Percentiles rank a stretch among this genome's conserved stretches.
phyloP scores from a whole-genome alignment of 2,888 invertebrate genomes.

The Apeira syringaria region DNA sequence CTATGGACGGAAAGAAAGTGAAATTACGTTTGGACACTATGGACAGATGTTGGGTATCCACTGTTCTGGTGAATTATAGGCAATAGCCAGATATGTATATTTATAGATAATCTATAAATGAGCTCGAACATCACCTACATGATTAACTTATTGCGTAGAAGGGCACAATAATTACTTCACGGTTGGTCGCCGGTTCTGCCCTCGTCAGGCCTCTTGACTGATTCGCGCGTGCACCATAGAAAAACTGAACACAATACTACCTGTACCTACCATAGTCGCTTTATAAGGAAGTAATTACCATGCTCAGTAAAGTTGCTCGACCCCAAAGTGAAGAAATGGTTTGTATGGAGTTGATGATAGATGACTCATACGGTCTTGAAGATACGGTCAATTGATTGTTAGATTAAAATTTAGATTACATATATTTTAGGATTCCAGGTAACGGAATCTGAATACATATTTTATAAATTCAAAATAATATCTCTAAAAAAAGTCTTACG shows the following conservation, averaged over 20 bases:
- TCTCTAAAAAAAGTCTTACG: not conserved
- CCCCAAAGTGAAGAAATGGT: conserved; percentile 42
- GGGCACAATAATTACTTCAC: conserved; percentile 57
- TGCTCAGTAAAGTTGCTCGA: conserved; percentile 52
- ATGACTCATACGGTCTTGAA: conserved; percentile 39
- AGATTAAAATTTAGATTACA: conserved; percentile 29
- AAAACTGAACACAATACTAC: conserved; percentile 47
- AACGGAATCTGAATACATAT: too few relatives aligned
- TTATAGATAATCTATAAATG: conserved; percentile 16
- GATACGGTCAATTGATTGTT: conserved; percentile 21
- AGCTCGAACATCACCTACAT: conserved; percentile 18
- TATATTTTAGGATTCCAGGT: too few relatives aligned
- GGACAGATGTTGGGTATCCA: conserved; percentile 36
- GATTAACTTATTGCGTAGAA: conserved; percentile 32
- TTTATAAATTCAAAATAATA: too few relatives aligned
- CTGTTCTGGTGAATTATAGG: conserved; percentile 28
- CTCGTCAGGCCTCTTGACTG: conserved; percentile 49
- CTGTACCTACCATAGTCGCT: conserved; percentile 33
- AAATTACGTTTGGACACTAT: conserved; percentile 52
- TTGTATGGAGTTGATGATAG: conserved; percentile 31
- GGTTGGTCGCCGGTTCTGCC: conserved; percentile 53
- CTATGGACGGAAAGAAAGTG: conserved; percentile 70
- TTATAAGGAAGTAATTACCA: conserved; percentile 58
- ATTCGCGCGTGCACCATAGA: conserved; percentile 50
- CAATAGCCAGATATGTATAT: conserved; percentile 21